Evolutionary conservation across 2,113 vertebrate species (phyloP), one percentile per base, ranked within the genome.

Genomic region (Protomyctophum bolini): DNA sequence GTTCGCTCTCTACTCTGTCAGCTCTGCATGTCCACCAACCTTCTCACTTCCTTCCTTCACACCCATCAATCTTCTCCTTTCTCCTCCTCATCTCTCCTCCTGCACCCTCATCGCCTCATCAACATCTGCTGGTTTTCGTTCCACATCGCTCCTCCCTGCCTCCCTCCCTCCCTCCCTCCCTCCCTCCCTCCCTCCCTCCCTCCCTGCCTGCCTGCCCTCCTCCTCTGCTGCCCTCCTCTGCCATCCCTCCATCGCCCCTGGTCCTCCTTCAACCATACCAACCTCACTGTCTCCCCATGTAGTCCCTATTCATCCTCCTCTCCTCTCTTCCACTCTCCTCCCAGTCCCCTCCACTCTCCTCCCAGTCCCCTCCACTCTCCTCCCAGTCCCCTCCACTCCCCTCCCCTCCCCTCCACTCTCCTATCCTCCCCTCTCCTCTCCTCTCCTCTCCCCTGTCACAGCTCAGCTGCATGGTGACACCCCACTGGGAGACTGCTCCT

Each of bases 401-500:
- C 58, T 57, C 54, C 15, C 11, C 14, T 59, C 3, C 7, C 51
- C 10, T 48, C 58, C 63, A 48, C n/a, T 28, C 21, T 33, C 8
- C 47, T 3, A 21, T 47, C 68, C 72, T 10, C 21, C 33, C 55
- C 21, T 11, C 0, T 52, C 65, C 58, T 47, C 63, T 45, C 49
- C 56, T 8, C 56, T 71, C 66, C 70, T 28, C 68, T 47, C 58
- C 63, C 86, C 73, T 79, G 77, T 72, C 70, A 48, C 63, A 64
- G 75, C 83, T 86, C 79, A 76, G 77, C 76, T 82, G 82, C n/a
- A n/a, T n/a, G n/a, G 82, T 60, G 76, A 75, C 50, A 49, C 61
- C 63, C 46, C 80, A 66, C 81, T 77, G 80, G 66, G 63, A 80
- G 82, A 83, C 82, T 87, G 87, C 85, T 88, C 85, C 75, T 86